phyloP scores from a whole-genome alignment of 2,797 vertebrate genomes.

The Lutjanus argentimaculatus region DNA sequence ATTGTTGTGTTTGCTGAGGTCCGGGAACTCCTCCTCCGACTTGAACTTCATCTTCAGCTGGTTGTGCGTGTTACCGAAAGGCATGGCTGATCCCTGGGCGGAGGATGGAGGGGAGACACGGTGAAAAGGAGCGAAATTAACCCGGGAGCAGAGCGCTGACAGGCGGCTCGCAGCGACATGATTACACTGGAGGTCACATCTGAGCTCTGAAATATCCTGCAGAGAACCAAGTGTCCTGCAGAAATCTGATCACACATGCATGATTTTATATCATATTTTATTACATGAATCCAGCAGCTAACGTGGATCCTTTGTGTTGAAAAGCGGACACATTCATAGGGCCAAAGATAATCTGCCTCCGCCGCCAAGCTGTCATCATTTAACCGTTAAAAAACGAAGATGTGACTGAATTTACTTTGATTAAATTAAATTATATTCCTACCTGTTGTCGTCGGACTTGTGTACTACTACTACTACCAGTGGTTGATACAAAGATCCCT shows the following conservation, averaged over 20 bases:
- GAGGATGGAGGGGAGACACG: conserved; percentile 41
- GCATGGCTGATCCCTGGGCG: conserved; percentile 90
- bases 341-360: not conserved
- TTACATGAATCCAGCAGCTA: not conserved
- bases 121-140: conserved; percentile 7
- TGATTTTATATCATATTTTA: no score
- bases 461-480: conserved; percentile 70
- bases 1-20: conserved; percentile 95
- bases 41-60: conserved; percentile 89
- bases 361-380: not conserved
- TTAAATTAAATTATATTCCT: conserved; percentile 8
- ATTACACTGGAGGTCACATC: not conserved
- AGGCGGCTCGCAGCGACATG: not conserved
- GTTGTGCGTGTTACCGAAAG: conserved; percentile 97
- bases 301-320: not conserved
- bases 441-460: conserved; percentile 77
- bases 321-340: not conserved
- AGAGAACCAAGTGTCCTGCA: conserved; percentile 4
- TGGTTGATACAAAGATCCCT: conserved; percentile 85
- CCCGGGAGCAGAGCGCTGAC: not conserved
- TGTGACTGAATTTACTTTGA: not conserved
- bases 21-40: conserved; percentile 90
- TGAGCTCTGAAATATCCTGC: not conserved
- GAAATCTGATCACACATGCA: not conserved
- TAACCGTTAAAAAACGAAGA: not conserved